Conservation (phyloP, 2,113 vertebrate species). For the Sinosuthora webbiana region DNA sequence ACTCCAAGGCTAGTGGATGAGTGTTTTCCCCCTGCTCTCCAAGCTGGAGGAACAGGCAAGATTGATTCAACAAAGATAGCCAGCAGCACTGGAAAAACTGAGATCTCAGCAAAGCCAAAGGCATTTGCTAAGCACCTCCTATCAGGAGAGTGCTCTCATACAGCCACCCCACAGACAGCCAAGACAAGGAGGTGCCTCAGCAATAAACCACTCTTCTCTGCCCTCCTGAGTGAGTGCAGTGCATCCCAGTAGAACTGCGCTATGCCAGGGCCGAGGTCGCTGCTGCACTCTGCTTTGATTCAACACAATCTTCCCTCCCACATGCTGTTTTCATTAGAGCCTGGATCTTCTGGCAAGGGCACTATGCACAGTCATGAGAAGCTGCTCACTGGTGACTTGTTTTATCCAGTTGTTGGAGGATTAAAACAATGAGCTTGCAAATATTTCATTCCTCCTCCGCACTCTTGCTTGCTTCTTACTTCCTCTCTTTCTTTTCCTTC, state of each 20-base stretch:
- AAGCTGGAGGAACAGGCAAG: neutral
- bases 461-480: neutral
- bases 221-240: neutral
- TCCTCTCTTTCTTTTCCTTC: neutral
- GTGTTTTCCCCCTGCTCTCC: neutral
- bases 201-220: neutral
- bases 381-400: slow-evolving; percentile 18
- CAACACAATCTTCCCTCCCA: neutral
- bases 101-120: neutral
- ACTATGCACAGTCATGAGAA: slow-evolving; percentile 42
- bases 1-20: neutral
- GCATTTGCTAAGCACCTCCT: neutral
- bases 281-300: neutral
- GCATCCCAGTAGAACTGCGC: neutral
- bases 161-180: neutral
- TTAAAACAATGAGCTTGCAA: slow-evolving; percentile 56
- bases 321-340: slow-evolving; percentile 35
- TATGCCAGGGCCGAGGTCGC: neutral
- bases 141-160: neutral
- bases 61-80: neutral
- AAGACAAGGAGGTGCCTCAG: neutral
- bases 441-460: neutral
- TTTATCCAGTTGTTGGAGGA: slow-evolving; percentile 29
- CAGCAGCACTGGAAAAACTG: neutral
- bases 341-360: slow-evolving; percentile 23